Evolutionary conservation across 2,113 vertebrate genomes (phyloP), one percentile per base, ranked within the genome.

Genomic region (Cheilinus undulatus): DNA sequence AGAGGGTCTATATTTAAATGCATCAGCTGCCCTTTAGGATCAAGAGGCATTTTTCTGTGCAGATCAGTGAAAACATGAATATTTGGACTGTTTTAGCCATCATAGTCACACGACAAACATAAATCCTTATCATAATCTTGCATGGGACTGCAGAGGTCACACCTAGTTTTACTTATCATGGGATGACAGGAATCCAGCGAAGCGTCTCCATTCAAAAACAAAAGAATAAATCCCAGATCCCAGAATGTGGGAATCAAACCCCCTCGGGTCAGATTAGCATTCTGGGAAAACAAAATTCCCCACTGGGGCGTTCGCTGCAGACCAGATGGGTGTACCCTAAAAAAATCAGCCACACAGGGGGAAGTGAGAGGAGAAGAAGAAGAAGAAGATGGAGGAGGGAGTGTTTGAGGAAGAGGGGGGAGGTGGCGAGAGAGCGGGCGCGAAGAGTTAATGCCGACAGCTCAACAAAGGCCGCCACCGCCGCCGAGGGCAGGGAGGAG

Each of bases 381-480:
- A 40, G 10, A 14, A 65, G 56, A 65, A 57, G 51, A 61, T 49
- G 71, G 76, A 80, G 73, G 71, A 84, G 63, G 65, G 38, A 59
- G 68, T 43, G 71, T 26, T 51, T 61, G 65, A 84, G 53, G 70
- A 69, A 66, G 70, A 56, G 69, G 76, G 68, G 75, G 62, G 7
- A 58, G 76, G 58, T 5, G 66, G 73, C 52, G 75, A 56, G 28
- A 51, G 85, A 32, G 56, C 46, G 61, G 82, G 83, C 50, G 67
- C 54, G 61, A 91, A 85, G 89, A 92, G 89, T 92, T 93, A 92
- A 92, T 90, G 88, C 86, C 69, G 92, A 92, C 91, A 92, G 92
- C 88, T 74, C 72, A 88, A 94, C 93, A 94, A 94, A 92, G 80
- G 84, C 78, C 63, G 60, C 78, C 81, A 40, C 66, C 72, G 76